Evolutionary conservation across 2,888 invertebrate species (phyloP).

Genomic region (Heliconius aoede): DNA sequence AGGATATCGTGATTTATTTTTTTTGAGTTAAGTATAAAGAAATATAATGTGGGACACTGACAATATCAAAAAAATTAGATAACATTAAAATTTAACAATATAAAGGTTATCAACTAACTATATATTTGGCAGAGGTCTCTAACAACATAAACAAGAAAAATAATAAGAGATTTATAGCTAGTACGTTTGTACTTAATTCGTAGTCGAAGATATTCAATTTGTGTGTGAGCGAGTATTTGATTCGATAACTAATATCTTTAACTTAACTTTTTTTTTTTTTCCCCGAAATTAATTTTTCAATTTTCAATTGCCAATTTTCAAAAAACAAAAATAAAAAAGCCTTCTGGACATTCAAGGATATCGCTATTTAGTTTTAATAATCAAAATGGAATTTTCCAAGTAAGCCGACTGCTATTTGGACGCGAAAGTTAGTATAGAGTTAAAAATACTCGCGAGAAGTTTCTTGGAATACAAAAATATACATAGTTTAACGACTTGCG

Average conservation of each 20-base stretch:
- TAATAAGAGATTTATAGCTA: neutral
- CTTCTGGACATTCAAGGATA: conserved; percentile 37
- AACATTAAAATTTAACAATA: neutral
- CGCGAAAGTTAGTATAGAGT: conserved; percentile 23
- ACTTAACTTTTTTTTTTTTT: too few relatives aligned
- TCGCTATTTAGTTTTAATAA: conserved; percentile 35
- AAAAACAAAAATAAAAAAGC: conserved; percentile 36
- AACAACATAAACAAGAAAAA: conserved; percentile 1
- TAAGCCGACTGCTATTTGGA: conserved; percentile 25
- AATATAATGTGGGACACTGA: neutral
- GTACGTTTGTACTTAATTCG: neutral
- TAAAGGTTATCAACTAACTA: neutral
- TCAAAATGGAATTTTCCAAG: conserved; percentile 41
- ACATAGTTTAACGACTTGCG: neutral
- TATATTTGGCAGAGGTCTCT: neutral
- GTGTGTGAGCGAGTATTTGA: too few relatives aligned
- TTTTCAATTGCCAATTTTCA: conserved; percentile 34
- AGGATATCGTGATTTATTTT: too few relatives aligned
- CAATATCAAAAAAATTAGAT: neutral
- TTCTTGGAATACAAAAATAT: conserved; percentile 4
- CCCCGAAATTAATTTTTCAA: too few relatives aligned
- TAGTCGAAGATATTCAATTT: neutral
- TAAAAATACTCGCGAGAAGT: conserved; percentile 18
- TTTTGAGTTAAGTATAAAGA: neutral
- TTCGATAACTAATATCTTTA: too few relatives aligned